Conservation (phyloP, 1,140 invertebrate species). For the Akabosia matsudoensis region DNA sequence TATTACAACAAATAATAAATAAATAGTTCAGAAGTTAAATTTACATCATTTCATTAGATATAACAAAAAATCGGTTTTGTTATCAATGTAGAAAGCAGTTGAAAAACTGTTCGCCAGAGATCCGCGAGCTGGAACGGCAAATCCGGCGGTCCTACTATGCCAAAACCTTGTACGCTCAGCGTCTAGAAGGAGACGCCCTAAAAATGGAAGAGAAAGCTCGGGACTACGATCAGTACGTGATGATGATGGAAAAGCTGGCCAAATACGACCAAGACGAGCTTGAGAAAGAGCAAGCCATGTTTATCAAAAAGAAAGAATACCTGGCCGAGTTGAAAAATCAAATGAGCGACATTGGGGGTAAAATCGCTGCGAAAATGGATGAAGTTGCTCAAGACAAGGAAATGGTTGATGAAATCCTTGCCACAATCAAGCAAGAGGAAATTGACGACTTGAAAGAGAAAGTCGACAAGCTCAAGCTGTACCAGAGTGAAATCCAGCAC, state of each 20-base stretch:
- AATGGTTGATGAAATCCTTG: slow-evolving; percentile 45
- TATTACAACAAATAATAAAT: too few relatives aligned
- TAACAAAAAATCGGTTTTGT: background rate
- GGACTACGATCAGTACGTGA: slow-evolving; percentile 37
- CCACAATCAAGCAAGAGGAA: slow-evolving; percentile 40
- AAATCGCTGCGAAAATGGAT: slow-evolving; percentile 35
- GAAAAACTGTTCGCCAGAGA: slow-evolving; percentile 40
- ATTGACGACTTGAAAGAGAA: slow-evolving; percentile 41
- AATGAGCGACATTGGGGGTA: slow-evolving; percentile 31
- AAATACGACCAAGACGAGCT: slow-evolving; percentile 35
- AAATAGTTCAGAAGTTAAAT: background rate
- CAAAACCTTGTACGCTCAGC: slow-evolving; percentile 45
- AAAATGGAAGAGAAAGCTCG: slow-evolving; percentile 44
- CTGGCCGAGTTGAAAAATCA: slow-evolving; percentile 36
- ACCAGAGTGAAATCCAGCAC: slow-evolving; percentile 40
- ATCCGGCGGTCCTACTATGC: slow-evolving; percentile 43
- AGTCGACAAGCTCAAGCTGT: slow-evolving; percentile 38
- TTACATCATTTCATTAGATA: background rate
- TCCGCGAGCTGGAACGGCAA: slow-evolving; percentile 40
- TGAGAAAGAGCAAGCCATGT: slow-evolving; percentile 20
- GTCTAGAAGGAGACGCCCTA: slow-evolving; percentile 40
- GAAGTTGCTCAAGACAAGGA: slow-evolving; percentile 39
- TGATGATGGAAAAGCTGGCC: slow-evolving; percentile 37
- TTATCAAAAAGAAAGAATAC: slow-evolving; percentile 36
- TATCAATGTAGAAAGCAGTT: slow-evolving; percentile 41